These are phyloP conservation scores for Hiodon tergisus DNA, from an alignment of 2,113 vertebrate species.

Conservation along the genomic window DNA sequence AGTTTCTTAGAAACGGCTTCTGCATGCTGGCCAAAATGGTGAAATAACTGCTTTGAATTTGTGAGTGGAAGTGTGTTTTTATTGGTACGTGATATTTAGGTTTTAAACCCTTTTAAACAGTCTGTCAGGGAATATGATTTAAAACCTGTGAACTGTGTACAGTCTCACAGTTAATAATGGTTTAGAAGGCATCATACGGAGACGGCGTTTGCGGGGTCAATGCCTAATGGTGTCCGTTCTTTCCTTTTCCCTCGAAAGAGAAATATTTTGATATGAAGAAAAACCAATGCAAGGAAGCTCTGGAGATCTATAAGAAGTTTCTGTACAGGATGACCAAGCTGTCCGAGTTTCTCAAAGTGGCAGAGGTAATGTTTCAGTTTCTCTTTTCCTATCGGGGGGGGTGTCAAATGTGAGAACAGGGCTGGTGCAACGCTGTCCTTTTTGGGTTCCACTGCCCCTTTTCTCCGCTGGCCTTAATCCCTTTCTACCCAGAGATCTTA, in stretches of 20 bases:
- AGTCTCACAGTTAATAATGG: too few relatives aligned
- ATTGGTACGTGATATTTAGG: not conserved
- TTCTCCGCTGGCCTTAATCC: not conserved
- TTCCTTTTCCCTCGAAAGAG: constrained; percentile 59
- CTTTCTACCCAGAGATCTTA: not conserved
- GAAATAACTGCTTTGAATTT: too few relatives aligned
- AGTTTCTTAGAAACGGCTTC: too few relatives aligned
- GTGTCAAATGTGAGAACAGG: not conserved
- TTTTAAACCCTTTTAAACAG: too few relatives aligned
- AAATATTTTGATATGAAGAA: constrained; percentile 99
- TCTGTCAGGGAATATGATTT: too few relatives aligned
- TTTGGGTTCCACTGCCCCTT: not conserved
- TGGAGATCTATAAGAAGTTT: constrained; percentile 95
- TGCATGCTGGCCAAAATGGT: too few relatives aligned
- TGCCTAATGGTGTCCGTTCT: not conserved
- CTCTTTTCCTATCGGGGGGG: not conserved
- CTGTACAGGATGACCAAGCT: constrained; percentile 93
- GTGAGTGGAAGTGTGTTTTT: not conserved
- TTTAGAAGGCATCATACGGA: not conserved
- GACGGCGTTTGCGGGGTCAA: not conserved
- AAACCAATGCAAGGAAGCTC: constrained; percentile 92
- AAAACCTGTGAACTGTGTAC: too few relatives aligned
- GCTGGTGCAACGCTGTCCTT: constrained; percentile 29
- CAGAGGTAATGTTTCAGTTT: constrained; percentile 73
- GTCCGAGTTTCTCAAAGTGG: constrained; percentile 94